phyloP scores from a whole-genome alignment of 2,113 vertebrate genomes.

The Nestor notabilis region DNA sequence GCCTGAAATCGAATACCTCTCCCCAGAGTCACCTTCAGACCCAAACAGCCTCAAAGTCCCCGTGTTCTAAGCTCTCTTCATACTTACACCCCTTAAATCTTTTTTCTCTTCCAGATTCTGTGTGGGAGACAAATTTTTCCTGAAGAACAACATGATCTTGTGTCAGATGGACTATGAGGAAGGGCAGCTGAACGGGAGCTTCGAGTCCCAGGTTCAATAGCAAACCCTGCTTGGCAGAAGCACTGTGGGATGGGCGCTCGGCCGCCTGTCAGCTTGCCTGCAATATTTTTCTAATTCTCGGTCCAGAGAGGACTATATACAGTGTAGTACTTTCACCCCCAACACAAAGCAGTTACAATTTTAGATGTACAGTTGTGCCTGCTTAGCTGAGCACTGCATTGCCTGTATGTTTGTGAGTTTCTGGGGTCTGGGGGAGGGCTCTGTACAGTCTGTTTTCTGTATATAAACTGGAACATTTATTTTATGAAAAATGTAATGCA shows the following conservation, averaged over 20 bases:
- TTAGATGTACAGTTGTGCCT: slow-evolving; percentile 94
- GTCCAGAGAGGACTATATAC: slow-evolving; percentile 88
- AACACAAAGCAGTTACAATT: slow-evolving; percentile 93
- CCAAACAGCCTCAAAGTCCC: not conserved
- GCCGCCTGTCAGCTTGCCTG: slow-evolving; percentile 90
- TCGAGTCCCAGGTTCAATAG: slow-evolving; percentile 98
- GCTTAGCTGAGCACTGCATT: slow-evolving; percentile 94
- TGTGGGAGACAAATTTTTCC: slow-evolving; percentile 99
- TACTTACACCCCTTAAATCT: not conserved
- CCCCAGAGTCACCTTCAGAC: fast-evolving
- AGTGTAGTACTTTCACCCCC: slow-evolving; percentile 83
- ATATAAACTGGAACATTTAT: slow-evolving; percentile 99
- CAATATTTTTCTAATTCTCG: slow-evolving; percentile 91
- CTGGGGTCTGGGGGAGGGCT: slow-evolving; percentile 88
- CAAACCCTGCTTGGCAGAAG: slow-evolving; percentile 68
- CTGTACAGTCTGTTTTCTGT: slow-evolving; percentile 99
- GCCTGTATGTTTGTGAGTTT: slow-evolving; percentile 94
- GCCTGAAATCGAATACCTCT: not conserved
- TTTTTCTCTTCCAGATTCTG: slow-evolving; percentile 87
- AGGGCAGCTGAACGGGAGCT: slow-evolving; percentile 98
- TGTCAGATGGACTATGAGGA: slow-evolving; percentile 99
- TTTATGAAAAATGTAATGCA: slow-evolving; percentile 99
- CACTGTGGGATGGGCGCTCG: slow-evolving; percentile 79
- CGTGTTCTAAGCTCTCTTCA: fast-evolving
- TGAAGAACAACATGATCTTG: slow-evolving; percentile 99